Conservation (phyloP, 2,113 vertebrate species). For the Ameiurus melas region DNA sequence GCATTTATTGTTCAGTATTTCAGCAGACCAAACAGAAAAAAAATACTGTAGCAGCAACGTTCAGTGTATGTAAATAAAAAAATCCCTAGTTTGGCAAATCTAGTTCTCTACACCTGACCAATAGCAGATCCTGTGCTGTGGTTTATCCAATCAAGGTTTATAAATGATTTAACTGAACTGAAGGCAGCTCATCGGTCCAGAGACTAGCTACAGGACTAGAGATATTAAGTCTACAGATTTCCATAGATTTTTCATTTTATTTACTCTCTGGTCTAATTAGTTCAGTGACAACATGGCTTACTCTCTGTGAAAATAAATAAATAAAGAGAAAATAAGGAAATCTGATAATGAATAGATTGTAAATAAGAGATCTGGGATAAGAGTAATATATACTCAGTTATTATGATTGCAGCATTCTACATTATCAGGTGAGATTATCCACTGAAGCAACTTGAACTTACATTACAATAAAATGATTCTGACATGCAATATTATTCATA, state of each 20-base stretch:
- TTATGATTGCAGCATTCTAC: not conserved
- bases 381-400: not conserved
- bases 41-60: too few relatives aligned
- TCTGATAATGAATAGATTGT: too few relatives aligned
- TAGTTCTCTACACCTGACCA: not conserved
- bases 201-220: not conserved
- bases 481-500: not conserved
- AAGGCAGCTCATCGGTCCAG: not conserved
- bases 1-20: too few relatives aligned
- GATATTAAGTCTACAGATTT: not conserved
- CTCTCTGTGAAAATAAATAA: not conserved
- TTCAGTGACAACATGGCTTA: too few relatives aligned
- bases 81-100: not conserved
- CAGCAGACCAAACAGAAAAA: too few relatives aligned
- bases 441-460: not conserved
- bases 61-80: too few relatives aligned
- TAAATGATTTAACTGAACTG: not conserved
- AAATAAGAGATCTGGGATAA: too few relatives aligned
- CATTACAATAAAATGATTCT: not conserved
- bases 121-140: not conserved
- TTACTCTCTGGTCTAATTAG: too few relatives aligned
- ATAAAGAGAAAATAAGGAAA: not conserved
- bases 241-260: too few relatives aligned
- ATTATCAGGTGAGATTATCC: not conserved
- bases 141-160: not conserved